Conservation (phyloP, 2,888 invertebrate species). For the Spodoptera littoralis region DNA sequence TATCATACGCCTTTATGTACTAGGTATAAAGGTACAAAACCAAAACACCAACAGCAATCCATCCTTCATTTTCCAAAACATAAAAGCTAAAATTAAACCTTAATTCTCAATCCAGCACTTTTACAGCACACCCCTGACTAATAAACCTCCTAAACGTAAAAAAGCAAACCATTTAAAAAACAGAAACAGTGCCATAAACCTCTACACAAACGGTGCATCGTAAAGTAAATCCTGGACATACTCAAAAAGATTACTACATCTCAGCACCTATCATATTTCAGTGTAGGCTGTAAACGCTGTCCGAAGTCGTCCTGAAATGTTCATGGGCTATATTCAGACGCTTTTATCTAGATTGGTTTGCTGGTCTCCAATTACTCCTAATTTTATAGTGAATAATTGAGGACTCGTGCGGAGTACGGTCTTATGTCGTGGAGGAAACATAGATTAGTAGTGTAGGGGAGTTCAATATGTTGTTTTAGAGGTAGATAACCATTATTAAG, state of each 20-base stretch:
- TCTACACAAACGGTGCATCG: constrained; percentile 28
- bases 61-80: too few relatives aligned
- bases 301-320: constrained; percentile 50
- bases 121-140: neutral
- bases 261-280: constrained; percentile 57
- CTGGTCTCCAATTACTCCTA: constrained; percentile 72
- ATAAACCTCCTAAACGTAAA: constrained; percentile 24
- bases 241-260: constrained; percentile 57
- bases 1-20: too few relatives aligned
- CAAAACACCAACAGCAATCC: too few relatives aligned
- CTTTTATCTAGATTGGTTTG: constrained; percentile 78
- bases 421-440: neutral
- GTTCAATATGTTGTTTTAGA: neutral
- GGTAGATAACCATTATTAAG: neutral
- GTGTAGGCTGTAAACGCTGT: constrained; percentile 52
- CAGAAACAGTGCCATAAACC: constrained; percentile 12
- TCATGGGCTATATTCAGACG: constrained; percentile 61
- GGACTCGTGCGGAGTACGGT: constrained; percentile 15
- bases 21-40: too few relatives aligned
- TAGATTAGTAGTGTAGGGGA: constrained; percentile 1
- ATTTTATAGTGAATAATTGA: constrained; percentile 77
- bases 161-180: constrained; percentile 44
- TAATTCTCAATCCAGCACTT: neutral
- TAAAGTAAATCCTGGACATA: constrained; percentile 57
- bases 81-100: too few relatives aligned